phyloP scores from a whole-genome alignment of 2,888 invertebrate species.

The Agapostemon virescens region DNA sequence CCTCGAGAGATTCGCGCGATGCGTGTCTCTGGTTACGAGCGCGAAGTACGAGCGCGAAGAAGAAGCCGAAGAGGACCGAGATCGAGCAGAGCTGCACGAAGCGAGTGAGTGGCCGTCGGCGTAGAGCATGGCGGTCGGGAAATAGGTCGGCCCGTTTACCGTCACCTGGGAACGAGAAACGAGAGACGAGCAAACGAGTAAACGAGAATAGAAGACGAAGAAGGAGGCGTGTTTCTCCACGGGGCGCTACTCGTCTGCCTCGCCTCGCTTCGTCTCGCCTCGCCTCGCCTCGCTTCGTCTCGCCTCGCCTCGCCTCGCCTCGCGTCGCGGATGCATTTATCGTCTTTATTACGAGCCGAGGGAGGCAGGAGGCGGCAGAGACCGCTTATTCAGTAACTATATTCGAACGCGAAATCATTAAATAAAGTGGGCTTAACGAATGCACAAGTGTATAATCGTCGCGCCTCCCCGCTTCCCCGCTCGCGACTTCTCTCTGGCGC shows the following conservation, averaged over 20 bases:
- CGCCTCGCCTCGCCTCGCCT: background rate
- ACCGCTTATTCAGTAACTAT: constrained; percentile 49
- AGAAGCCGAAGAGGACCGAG: background rate
- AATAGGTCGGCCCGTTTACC: constrained; percentile 51
- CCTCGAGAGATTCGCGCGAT: background rate
- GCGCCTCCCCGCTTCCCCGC: constrained; percentile 19
- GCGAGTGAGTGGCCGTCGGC: background rate
- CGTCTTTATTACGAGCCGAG: constrained; percentile 44
- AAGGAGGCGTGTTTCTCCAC: background rate
- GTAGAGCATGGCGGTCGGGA: background rate
- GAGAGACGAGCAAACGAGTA: background rate
- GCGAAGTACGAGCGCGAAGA: background rate
- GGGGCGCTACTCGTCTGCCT: background rate
- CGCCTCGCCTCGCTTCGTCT: no score
- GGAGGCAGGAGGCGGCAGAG: constrained; percentile 16
- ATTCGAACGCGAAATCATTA: constrained; percentile 53
- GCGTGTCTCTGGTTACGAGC: background rate
- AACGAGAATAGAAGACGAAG: background rate
- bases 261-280: background rate
- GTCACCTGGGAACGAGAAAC: background rate
- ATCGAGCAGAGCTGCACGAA: background rate
- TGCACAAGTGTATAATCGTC: constrained; percentile 55
- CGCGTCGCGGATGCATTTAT: constrained; percentile 35
- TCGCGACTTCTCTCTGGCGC: no score
- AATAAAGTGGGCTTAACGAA: constrained; percentile 59